Percentiles rank a stretch among this genome's conserved stretches.
phyloP scores from a whole-genome alignment of 2,888 invertebrate species.

The Chorisops tibialis region DNA sequence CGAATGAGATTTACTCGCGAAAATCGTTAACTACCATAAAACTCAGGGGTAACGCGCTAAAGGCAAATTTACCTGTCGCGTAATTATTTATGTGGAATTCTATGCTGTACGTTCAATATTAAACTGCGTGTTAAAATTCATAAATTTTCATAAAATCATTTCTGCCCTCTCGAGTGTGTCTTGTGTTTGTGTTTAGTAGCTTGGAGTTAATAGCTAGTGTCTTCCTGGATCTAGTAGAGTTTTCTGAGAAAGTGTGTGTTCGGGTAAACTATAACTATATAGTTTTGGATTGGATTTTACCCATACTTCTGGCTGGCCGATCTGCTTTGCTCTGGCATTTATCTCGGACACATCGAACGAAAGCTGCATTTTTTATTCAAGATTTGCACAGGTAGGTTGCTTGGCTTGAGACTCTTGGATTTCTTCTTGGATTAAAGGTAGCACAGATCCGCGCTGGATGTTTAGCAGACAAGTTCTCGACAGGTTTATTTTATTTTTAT shows the following conservation, averaged over 20 bases:
- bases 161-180: no score
- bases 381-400: constrained; percentile 20
- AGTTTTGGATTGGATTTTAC: neutral
- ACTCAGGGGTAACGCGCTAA: no score
- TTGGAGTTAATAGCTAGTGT: neutral
- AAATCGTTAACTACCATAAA: no score
- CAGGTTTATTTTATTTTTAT: constrained; percentile 27
- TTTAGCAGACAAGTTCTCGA: constrained; percentile 24
- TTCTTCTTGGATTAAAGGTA: neutral
- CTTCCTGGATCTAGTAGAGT: constrained; percentile 15
- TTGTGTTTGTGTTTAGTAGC: no score
- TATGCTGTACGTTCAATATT: no score
- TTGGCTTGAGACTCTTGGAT: no score
- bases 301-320: constrained; percentile 13
- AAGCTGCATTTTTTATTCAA: constrained; percentile 21
- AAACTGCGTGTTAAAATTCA: no score
- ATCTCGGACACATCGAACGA: constrained; percentile 22
- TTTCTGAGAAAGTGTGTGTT: constrained; percentile 14
- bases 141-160: no score
- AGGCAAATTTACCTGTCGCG: no score
- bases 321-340: constrained; percentile 10
- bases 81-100: no score
- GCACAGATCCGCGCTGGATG: constrained; percentile 9
- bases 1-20: no score
- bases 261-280: constrained; percentile 8